Conservation (phyloP, 2,797 vertebrate species). For the Gila robusta region DNA sequence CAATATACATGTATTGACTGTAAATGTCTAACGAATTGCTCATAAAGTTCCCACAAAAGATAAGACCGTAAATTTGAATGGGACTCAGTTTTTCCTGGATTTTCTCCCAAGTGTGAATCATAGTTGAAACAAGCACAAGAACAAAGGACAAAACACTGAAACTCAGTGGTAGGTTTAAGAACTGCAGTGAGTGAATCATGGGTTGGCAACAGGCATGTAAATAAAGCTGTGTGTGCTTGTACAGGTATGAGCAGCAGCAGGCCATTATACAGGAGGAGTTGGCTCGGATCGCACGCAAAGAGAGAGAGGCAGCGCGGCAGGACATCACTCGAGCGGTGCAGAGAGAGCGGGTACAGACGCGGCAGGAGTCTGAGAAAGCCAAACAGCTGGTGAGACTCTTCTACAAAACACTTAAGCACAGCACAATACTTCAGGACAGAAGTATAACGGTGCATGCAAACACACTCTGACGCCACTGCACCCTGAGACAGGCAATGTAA, state of each 20-base stretch:
- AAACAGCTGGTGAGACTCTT: constrained; percentile 80
- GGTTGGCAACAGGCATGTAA: constrained; percentile 9
- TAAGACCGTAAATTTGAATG: neutral
- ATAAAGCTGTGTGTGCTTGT: constrained; percentile 16
- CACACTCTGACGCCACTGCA: neutral
- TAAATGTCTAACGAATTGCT: neutral
- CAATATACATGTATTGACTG: neutral
- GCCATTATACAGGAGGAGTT: constrained; percentile 83
- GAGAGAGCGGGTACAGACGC: constrained; percentile 63
- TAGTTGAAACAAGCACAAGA: neutral
- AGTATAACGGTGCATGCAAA: neutral
- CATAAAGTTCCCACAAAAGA: neutral
- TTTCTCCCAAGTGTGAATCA: constrained; percentile 24
- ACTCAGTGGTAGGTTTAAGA: constrained; percentile 3
- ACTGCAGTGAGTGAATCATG: constrained; percentile 6
- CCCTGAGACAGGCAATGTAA: neutral
- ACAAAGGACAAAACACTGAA: neutral
- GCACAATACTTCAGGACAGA: constrained; percentile 16
- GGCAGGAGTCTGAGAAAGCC: constrained; percentile 76
- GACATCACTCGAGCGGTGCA: constrained; percentile 70
- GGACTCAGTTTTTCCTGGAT: constrained; percentile 18
- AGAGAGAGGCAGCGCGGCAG: constrained; percentile 78
- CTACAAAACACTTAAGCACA: constrained; percentile 32
- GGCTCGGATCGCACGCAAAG: constrained; percentile 77
- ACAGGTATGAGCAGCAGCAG: constrained; percentile 86